Evolutionary conservation across 2,113 vertebrate genomes (phyloP), one percentile per base, ranked within the genome.

Genomic region (Notothenia coriiceps): DNA sequence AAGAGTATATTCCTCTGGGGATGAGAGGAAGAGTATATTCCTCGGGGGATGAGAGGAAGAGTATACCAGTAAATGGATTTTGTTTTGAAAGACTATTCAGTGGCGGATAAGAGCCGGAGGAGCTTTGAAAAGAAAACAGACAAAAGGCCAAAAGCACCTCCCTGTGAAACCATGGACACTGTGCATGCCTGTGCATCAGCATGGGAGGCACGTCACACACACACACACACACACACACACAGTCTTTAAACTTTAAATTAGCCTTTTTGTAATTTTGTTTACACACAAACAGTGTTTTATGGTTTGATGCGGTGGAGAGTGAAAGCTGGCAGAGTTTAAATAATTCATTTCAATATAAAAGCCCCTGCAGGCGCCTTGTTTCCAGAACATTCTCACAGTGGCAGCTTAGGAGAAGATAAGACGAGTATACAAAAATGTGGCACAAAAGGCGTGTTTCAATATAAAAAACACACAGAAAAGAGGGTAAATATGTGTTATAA

Each of bases 351-450:
- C 55, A 44, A 61, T 85, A 82, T 63, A 64, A 72, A 54, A 80
- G 29, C 65, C 73, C 35, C 78, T 64, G 5, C 49, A 55, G 82
- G 83, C 86, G 56, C 56, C 6, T 79, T 72, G 79, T 84, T 91
- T 89, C 91, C 79, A 91, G 92, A 94, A 91, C 71, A 79, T 92
- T 92, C 90, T 84, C 81, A 22, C 22, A 22, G 22, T 22, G 71
- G 62, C 87, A 51, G 69, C 68, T 70, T 20, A 15, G 79, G 59
- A 83, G 70, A 20, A 40, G 43, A 56, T 35, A 35, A 59, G 33
- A 20, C 52, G 59, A 79, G 0, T 66, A 40, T 85, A 90, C 82
- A 86, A 29, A 62, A 76, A 5, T 13, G 55, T 77, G 59, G 33
- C 78, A 29, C 29, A 54, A 52, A 69, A 76, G 44, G 17, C 43